A percentile compares a stretch with the other conserved stretches of the same genome.
Conservation (phyloP, 2,113 vertebrate genomes). For the Rutilus rutilus region DNA sequence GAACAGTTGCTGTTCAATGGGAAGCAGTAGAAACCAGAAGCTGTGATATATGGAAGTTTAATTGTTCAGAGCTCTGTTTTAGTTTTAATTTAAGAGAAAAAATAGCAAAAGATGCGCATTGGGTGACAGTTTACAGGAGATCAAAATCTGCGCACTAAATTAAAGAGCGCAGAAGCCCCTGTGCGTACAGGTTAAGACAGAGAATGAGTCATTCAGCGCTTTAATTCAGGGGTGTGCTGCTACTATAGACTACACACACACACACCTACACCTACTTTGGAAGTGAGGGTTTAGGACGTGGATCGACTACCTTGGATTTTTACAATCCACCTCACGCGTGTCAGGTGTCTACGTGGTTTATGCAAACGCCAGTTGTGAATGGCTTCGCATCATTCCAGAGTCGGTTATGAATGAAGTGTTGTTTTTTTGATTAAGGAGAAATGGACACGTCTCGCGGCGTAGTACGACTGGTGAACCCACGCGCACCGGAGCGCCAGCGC, state of each 20-base stretch:
- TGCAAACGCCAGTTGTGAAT: background rate
- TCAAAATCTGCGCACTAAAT: background rate
- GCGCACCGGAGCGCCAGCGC: conserved; percentile 20
- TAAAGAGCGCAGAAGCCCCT: background rate
- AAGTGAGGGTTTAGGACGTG: background rate
- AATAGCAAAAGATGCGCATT: too few species aligned
- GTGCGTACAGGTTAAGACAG: background rate
- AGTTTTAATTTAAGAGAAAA: background rate
- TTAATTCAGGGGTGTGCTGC: conserved; percentile 9
- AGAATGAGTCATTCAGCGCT: conserved; percentile 1
- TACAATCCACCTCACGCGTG: background rate
- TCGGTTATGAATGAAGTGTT: conserved; percentile 20
- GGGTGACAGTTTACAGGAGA: background rate
- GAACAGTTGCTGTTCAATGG: background rate
- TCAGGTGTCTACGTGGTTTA: background rate
- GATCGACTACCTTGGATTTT: background rate
- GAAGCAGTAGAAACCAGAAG: background rate
- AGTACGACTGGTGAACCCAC: background rate
- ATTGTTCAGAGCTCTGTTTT: too few species aligned
- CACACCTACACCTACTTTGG: background rate
- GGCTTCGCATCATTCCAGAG: background rate
- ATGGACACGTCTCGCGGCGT: background rate
- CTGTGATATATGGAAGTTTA: background rate
- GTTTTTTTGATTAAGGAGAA: background rate
- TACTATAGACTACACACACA: background rate